phyloP scores from a whole-genome alignment of 1,140 invertebrate genomes.

The Trichonephila clavata region DNA sequence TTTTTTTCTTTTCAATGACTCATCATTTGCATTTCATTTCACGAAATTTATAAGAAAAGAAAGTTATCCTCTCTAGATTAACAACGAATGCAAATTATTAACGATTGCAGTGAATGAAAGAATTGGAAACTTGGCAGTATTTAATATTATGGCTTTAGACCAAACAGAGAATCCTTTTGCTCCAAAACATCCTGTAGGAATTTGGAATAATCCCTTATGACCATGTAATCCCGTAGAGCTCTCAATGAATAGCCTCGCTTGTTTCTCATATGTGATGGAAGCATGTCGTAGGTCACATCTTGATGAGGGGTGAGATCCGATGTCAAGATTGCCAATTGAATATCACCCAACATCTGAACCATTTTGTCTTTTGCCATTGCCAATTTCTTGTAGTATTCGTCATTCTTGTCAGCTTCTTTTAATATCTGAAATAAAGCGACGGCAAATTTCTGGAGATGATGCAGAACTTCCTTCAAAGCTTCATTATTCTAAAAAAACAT shows the following conservation, averaged over 20 bases:
- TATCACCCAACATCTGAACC: slow-evolving; percentile 12
- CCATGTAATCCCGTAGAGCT: slow-evolving; percentile 8
- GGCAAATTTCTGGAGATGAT: slow-evolving; percentile 11
- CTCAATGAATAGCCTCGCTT: not conserved
- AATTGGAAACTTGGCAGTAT: not conserved
- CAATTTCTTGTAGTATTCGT: not conserved
- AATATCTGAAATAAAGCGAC: not conserved
- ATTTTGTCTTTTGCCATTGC: not conserved
- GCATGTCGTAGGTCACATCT: slow-evolving; percentile 17
- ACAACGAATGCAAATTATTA: no score
- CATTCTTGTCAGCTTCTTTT: not conserved
- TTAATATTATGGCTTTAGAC: not conserved
- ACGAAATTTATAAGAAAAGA: not conserved
- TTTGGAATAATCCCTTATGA: not conserved
- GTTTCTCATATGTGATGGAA: not conserved
- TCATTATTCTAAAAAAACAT: not conserved
- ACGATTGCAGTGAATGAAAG: no score
- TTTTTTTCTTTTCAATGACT: not conserved
- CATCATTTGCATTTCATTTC: not conserved
- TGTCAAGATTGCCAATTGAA: not conserved
- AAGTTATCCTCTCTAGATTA: no score
- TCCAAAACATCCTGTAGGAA: slow-evolving; percentile 3
- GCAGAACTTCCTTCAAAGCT: not conserved
- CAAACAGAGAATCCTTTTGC: not conserved
- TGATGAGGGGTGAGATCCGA: not conserved